Conservation (phyloP, 2,797 vertebrate genomes). For the Gouania willdenowi region DNA sequence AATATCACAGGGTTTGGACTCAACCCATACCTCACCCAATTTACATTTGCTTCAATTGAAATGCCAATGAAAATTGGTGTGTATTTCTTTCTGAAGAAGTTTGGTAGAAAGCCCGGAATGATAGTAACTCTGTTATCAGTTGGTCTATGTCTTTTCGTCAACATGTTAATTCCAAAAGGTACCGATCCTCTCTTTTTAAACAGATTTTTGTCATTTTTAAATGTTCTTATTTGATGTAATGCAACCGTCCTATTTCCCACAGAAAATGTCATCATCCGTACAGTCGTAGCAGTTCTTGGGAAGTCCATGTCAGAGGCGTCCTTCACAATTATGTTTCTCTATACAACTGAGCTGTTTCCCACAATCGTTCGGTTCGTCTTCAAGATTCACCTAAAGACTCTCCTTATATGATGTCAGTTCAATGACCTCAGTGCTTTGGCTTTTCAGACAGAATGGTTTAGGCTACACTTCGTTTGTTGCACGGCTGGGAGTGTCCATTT, state of each 20-base stretch:
- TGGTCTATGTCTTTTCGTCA: slow-evolving; percentile 65
- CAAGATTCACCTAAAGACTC: too few relatives aligned
- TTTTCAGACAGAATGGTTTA: slow-evolving; percentile 86
- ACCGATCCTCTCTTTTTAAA: neutral
- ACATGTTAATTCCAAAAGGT: slow-evolving; percentile 72
- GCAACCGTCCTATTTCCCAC: too few relatives aligned
- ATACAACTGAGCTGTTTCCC: slow-evolving; percentile 86
- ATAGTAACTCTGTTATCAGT: slow-evolving; percentile 59
- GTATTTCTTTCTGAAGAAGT: slow-evolving; percentile 71
- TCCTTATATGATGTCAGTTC: too few relatives aligned
- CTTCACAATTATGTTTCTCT: slow-evolving; percentile 82
- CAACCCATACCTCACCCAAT: slow-evolving; percentile 81
- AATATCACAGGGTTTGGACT: slow-evolving; percentile 82
- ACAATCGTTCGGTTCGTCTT: slow-evolving; percentile 84
- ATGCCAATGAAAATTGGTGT: slow-evolving; percentile 81
- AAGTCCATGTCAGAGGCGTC: slow-evolving; percentile 84
- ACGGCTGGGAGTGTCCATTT: slow-evolving; percentile 81
- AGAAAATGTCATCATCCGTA: slow-evolving; percentile 73
- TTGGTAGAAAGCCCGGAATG: slow-evolving; percentile 72
- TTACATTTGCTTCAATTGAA: slow-evolving; percentile 80
- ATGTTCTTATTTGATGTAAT: neutral
- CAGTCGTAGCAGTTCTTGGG: slow-evolving; percentile 74
- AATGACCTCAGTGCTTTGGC: slow-evolving; percentile 9
- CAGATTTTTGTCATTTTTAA: neutral
- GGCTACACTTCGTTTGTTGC: slow-evolving; percentile 82